Conservation (phyloP, 2,888 invertebrate genomes). For the Brachycybe producta region DNA sequence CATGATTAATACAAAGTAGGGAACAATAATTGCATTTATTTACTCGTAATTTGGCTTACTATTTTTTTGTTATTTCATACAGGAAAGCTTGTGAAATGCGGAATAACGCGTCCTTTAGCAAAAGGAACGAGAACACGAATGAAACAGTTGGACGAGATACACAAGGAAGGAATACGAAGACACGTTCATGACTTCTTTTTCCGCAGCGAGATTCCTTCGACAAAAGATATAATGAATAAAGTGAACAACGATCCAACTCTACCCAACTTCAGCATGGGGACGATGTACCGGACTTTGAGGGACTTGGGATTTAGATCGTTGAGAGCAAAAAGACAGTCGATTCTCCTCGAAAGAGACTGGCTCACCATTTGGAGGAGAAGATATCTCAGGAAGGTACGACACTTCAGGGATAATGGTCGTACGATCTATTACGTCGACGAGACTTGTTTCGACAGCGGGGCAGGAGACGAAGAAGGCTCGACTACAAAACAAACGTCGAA, state of each 20-base stretch:
- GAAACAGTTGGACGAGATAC: not conserved
- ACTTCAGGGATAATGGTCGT: not conserved
- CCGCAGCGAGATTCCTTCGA: not conserved
- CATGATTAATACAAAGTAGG: too few species aligned
- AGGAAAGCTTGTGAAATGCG: too few species aligned
- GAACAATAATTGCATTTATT: too few species aligned
- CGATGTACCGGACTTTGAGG: not conserved
- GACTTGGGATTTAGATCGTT: not conserved
- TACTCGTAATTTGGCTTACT: too few species aligned
- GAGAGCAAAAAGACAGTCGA: not conserved
- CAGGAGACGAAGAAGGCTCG: too few species aligned
- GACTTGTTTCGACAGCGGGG: too few species aligned
- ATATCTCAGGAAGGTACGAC: not conserved
- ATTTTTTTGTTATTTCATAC: too few species aligned
- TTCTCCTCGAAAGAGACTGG: not conserved
- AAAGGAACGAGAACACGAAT: too few species aligned
- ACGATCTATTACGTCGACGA: not conserved
- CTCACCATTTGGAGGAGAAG: not conserved
- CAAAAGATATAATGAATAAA: not conserved
- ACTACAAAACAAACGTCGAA: too few species aligned
- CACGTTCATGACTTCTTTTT: not conserved
- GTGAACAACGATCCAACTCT: not conserved
- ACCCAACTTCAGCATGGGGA: not conserved
- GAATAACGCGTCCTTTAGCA: too few species aligned
- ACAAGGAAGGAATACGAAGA: not conserved